These are phyloP conservation scores for Luperina testacea DNA, from an alignment of 2,888 invertebrate species.

Conservation along the genomic window DNA sequence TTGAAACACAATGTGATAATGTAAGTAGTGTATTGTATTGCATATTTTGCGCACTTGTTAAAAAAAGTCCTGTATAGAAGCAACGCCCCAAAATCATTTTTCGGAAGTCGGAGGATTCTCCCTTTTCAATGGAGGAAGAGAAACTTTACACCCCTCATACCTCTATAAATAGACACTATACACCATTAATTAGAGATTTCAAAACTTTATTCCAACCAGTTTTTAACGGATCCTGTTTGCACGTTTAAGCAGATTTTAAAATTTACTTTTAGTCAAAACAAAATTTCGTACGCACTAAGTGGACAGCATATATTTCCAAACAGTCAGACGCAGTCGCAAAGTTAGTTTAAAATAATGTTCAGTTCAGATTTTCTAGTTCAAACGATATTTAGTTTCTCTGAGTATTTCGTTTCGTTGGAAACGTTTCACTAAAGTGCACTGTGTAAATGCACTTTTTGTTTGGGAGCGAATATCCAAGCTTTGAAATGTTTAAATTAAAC, in stretches of 20 bases:
- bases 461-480: too few relatives aligned
- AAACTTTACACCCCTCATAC: too few relatives aligned
- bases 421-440: neutral
- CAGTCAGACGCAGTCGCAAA: neutral
- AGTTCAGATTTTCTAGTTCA: slow-evolving; percentile 20
- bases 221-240: neutral
- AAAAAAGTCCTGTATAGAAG: too few relatives aligned
- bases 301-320: neutral
- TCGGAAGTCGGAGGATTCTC: neutral
- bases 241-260: neutral
- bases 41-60: neutral
- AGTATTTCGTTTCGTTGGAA: slow-evolving; percentile 18
- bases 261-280: neutral
- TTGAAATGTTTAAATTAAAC: neutral
- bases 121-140: neutral
- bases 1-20: neutral
- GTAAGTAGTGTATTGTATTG: too few relatives aligned
- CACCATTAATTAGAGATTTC: neutral
- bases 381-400: slow-evolving; percentile 18
- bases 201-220: neutral
- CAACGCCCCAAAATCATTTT: neutral
- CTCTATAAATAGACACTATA: neutral
- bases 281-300: neutral
- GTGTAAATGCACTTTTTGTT: neutral
- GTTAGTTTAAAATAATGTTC: slow-evolving; percentile 15